Evolutionary conservation across 2,888 invertebrate species (phyloP).

Genomic region (Hypselothyrea guttata): DNA sequence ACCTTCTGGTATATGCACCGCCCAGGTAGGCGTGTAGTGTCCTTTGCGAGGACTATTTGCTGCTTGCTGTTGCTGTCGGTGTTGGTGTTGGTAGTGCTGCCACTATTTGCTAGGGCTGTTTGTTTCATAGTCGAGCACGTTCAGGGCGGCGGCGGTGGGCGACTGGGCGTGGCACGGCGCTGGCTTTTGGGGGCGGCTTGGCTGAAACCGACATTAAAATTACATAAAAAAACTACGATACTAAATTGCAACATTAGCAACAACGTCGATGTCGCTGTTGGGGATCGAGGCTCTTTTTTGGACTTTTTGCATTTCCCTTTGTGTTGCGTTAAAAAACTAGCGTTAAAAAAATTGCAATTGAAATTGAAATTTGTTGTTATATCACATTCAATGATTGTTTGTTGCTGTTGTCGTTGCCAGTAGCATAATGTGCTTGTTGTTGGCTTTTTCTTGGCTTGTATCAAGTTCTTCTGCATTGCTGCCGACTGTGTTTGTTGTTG

Average conservation of each 20-base stretch:
- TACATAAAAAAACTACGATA: slow-evolving; percentile 80
- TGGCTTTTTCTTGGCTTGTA: slow-evolving; percentile 31
- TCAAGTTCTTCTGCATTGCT: slow-evolving; percentile 50
- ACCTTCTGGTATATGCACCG: slow-evolving; percentile 90
- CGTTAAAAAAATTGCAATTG: slow-evolving; percentile 70
- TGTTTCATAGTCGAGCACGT: slow-evolving; percentile 66
- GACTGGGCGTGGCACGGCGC: slow-evolving; percentile 53
- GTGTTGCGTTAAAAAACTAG: slow-evolving; percentile 68
- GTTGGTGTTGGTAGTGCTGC: slow-evolving; percentile 6
- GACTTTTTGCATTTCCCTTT: slow-evolving; percentile 47
- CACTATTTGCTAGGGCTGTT: no score
- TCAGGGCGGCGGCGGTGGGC: slow-evolving; percentile 52
- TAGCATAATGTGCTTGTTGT: slow-evolving; percentile 10
- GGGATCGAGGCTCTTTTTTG: no score
- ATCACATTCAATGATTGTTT: slow-evolving; percentile 77
- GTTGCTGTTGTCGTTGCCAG: slow-evolving; percentile 40
- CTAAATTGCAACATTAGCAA: slow-evolving; percentile 76
- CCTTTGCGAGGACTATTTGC: slow-evolving; percentile 28
- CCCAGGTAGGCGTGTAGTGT: slow-evolving; percentile 93
- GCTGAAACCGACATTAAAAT: slow-evolving; percentile 79
- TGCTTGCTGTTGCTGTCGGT: slow-evolving; percentile 15
- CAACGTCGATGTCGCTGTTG: slow-evolving; percentile 30
- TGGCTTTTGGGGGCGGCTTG: slow-evolving; percentile 50
- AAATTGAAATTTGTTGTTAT: slow-evolving; percentile 69
- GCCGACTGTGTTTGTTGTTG: slow-evolving; percentile 25